These are phyloP conservation scores for Hiodon tergisus DNA, from an alignment of 2,113 vertebrate species.

Conservation along the genomic window DNA sequence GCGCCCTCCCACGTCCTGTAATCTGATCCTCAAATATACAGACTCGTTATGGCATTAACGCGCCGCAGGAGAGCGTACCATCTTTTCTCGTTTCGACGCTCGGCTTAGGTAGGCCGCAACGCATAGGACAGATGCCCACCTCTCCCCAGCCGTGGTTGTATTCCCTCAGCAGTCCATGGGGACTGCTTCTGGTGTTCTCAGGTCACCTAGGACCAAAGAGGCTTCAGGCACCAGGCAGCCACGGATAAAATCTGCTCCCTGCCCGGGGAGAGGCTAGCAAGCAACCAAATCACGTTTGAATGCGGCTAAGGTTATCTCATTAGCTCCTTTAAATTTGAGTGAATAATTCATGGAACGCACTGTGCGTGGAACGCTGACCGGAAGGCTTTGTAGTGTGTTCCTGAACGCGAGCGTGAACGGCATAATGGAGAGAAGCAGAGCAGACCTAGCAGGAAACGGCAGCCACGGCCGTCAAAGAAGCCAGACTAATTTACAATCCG, in stretches of 20 bases:
- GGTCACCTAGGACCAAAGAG: not conserved
- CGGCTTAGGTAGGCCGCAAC: too few species aligned
- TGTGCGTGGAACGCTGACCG: not conserved
- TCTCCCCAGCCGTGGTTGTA: not conserved
- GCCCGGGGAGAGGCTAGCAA: not conserved
- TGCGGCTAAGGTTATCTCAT: conserved; percentile 4
- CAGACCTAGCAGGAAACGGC: too few species aligned
- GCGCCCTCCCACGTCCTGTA: too few species aligned
- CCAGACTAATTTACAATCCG: too few species aligned
- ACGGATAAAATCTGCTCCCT: conserved; percentile 5
- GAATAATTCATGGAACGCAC: conserved; percentile 3
- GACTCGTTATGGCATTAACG: too few species aligned
- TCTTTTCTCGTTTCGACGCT: too few species aligned
- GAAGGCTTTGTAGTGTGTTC: not conserved
- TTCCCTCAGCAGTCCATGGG: not conserved
- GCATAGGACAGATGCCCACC: too few species aligned
- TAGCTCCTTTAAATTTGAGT: conserved; percentile 2
- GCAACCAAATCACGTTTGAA: not conserved
- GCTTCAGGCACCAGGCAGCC: not conserved
- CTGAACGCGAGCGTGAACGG: too few species aligned
- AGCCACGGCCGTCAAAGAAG: too few species aligned
- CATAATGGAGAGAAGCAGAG: too few species aligned
- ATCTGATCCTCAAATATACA: too few species aligned
- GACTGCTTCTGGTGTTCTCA: not conserved
- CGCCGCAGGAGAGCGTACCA: too few species aligned